Evolutionary conservation across 2,888 invertebrate genomes (phyloP).

Genomic region (Idaea dimidiata): DNA sequence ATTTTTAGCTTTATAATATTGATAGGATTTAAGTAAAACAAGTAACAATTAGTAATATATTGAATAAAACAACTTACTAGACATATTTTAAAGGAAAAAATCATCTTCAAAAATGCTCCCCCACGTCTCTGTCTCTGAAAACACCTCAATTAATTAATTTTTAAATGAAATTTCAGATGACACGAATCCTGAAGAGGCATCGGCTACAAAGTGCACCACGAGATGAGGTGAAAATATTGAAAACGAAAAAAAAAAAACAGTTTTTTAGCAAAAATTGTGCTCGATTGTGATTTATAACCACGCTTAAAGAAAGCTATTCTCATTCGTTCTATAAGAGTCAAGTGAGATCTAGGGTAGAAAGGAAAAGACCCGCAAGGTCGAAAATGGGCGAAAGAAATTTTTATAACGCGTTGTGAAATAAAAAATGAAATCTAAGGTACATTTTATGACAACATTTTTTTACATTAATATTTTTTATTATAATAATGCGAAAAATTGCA

Average conservation of each 20-base stretch:
- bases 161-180: constrained; percentile 63
- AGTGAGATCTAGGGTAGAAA: constrained; percentile 35
- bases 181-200: constrained; percentile 71
- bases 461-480: constrained; percentile 13
- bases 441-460: constrained; percentile 57
- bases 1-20: no score
- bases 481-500: neutral
- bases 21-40: no score
- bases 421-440: constrained; percentile 46
- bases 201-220: constrained; percentile 70
- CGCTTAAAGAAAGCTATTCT: constrained; percentile 44
- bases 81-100: no score
- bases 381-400: constrained; percentile 64
- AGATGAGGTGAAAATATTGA: constrained; percentile 54
- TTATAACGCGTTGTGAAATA: constrained; percentile 75
- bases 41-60: no score
- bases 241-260: constrained; percentile 37
- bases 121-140: no score
- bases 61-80: no score
- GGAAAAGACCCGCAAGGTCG: constrained; percentile 41
- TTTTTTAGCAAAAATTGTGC: constrained; percentile 51
- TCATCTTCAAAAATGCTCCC: no score
- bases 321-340: constrained; percentile 47
- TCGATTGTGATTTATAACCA: constrained; percentile 56
- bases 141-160: no score